Base-by-base conservation (phyloP, 2,888 invertebrate species). In the Apeira syringaria region DNA sequence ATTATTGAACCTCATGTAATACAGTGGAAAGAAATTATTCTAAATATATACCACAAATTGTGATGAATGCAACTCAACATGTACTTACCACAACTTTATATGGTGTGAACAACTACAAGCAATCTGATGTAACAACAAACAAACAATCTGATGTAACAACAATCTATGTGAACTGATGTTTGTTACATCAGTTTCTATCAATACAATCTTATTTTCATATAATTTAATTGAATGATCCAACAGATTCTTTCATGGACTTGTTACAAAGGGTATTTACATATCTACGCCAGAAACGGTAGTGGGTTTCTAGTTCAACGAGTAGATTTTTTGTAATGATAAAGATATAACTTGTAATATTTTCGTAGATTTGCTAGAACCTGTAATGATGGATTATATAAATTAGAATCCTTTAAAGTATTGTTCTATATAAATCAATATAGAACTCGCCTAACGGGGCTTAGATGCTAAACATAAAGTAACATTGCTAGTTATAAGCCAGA, bases 371-470 rank as follows among this genome's bases (percentile, higher is more conserved):
- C 87, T 88, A 88, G 88, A 81, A 80, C 76, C 77, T 84, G 79
- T 86, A 80, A 84, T 75, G 13, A 68, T 65, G 67, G 74, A 74
- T 67, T 72, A 65, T 64, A 73, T 74, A 74, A 78, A 75, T 72
- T 82, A 80, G 82, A 75, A 75, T 75, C 71, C 72, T 68, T 71
- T 75, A 78, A 74, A 68, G 59, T 58, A 71, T 69, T 68, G 83
- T 84, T 85, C 84, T 84, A 83, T 81, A 78, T 69, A 68, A 65
- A 61, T 42, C 59, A 63, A 71, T 78, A 76, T 78, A 78, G 80
- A 77, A 81, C 76, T 75, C 78, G 78, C 71, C 83, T 88, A 88
- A 86, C 87, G 88, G 88, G 88, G 88, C 88, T 87, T 89, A 89
- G 88, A 77, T 87, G 87, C 89, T 89, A 89, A 81, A 76, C 53